These are phyloP conservation scores for Nesoenas mayeri DNA, from an alignment of 2,113 vertebrate species.

Conservation along the genomic window DNA sequence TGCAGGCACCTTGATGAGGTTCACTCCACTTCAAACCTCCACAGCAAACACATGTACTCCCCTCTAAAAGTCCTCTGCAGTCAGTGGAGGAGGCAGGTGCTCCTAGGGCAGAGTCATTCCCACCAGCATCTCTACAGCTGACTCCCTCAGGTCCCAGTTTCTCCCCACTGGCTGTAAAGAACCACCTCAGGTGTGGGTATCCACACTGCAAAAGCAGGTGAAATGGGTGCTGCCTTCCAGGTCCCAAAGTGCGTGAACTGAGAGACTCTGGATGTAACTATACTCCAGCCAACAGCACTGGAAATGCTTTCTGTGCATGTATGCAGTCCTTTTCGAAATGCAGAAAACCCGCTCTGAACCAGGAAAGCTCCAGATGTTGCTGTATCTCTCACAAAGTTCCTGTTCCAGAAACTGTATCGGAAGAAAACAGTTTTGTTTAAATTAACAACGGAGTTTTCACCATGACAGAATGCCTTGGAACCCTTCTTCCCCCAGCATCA, in stretches of 20 bases:
- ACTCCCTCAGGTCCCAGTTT: accelerated
- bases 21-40: background rate
- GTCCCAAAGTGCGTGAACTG: background rate
- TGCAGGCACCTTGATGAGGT: background rate
- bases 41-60: background rate
- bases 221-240: background rate
- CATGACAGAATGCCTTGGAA: background rate
- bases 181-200: background rate
- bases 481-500: background rate
- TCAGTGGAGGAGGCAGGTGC: background rate
- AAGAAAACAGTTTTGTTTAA: background rate
- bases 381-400: background rate
- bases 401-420: background rate
- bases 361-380: background rate
- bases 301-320: background rate
- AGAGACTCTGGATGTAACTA: background rate
- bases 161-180: background rate
- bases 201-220: background rate
- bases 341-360: background rate
- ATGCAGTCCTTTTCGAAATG: background rate
- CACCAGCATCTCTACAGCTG: background rate
- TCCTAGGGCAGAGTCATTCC: background rate
- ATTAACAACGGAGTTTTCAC: background rate
- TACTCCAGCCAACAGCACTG: background rate
- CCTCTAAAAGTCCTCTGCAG: background rate